Evolutionary conservation across 2,797 vertebrate species (phyloP).

Genomic region (Acipenser ruthenus): DNA sequence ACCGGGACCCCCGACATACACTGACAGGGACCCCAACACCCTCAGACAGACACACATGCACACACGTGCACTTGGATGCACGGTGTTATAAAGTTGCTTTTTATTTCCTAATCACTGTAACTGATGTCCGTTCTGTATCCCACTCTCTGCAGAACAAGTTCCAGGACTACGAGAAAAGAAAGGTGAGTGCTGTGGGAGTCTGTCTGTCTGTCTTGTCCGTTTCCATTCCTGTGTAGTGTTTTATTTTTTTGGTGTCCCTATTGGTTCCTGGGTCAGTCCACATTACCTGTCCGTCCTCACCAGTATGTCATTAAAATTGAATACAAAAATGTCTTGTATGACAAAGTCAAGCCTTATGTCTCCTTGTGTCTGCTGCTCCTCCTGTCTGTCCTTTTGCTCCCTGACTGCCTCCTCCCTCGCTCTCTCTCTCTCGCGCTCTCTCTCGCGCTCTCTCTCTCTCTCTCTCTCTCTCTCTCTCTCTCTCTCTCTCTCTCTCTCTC

Average conservation of each 20-base stretch:
- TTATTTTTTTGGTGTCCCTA: neutral
- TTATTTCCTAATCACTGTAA: neutral
- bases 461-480: constrained; percentile 13
- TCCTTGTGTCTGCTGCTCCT: neutral
- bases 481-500: constrained; percentile 9
- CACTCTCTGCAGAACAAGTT: constrained; percentile 74
- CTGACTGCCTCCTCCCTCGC: neutral
- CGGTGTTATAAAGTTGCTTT: too few relatives aligned
- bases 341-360: neutral
- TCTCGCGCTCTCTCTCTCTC: constrained; percentile 9
- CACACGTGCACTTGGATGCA: too few relatives aligned
- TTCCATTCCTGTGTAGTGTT: neutral
- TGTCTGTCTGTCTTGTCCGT: constrained; percentile 4
- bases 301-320: too few relatives aligned
- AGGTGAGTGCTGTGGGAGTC: constrained; percentile 58
- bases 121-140: neutral
- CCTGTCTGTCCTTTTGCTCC: neutral
- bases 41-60: too few relatives aligned
- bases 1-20: too few relatives aligned
- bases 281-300: too few relatives aligned
- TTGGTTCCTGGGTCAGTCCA: too few relatives aligned
- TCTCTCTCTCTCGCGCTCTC: neutral
- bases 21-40: neutral
- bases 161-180: constrained; percentile 84
- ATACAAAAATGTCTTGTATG: too few relatives aligned